Evolutionary conservation across 1,140 invertebrate genomes (phyloP), one percentile per base, ranked within the genome.

Genomic region (Akabosia matsudoensis): DNA sequence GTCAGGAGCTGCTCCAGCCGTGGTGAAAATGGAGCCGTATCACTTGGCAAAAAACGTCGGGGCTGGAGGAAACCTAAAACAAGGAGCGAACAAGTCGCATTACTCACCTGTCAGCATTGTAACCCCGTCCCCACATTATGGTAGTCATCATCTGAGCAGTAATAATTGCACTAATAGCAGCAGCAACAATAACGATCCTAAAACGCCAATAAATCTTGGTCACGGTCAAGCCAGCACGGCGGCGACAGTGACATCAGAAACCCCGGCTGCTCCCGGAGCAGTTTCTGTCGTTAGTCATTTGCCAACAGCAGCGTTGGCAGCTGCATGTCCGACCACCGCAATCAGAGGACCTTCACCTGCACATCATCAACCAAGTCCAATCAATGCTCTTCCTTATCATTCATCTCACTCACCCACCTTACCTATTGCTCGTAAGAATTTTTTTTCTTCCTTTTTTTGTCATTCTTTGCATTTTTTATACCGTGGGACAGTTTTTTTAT

Each of bases 171-270:
- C 54, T 61, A 61, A 61, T 61, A 24, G n/a, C n/a, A n/a, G n/a
- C n/a, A 61, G 54, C n/a, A 61, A 31, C n/a, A 67, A 67, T 67
- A 22, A 22, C 22, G 18, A 45, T 45, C 37, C 37, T 18, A 45
- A 45, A 7, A 67, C 31, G 28, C 61, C 61, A 67, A 67, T 67
- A 67, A 67, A 67, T 67, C 61, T 67, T 67, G 31, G 61, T 67
- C 61, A 67, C 31, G 54, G 54, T 22, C 54, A 61, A 45, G 7
- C 18, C 7, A 18, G 37, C 37, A 22, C 54, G 24, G 3, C 10
- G 3, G n/a, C 10, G 22, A 22, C 54, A 3, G 54, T 22, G 54
- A 61, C 54, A 24, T n/a, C 24, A 61, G 54, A 24, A 61, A 61
- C 54, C 14, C 13, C 54, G 7, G 24, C 54, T 45, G 37, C 18